Conservation (phyloP, 2,113 vertebrate species). For the Sorex fumeus region DNA sequence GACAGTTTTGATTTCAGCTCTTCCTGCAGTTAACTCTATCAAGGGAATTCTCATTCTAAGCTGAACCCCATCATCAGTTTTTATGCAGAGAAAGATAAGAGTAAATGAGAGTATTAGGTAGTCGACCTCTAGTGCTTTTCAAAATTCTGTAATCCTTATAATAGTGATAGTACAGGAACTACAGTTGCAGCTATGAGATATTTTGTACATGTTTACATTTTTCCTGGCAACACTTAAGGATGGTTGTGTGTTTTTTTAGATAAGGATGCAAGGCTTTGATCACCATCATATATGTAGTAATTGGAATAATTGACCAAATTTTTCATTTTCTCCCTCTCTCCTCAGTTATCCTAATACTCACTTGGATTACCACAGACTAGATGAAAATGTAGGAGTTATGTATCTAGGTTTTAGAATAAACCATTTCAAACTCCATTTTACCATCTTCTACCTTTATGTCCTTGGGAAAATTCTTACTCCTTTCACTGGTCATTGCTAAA, state of each 20-base stretch:
- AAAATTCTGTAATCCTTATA: background rate
- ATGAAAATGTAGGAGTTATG: background rate
- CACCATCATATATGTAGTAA: background rate
- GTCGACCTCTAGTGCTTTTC: background rate
- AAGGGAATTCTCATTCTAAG: background rate
- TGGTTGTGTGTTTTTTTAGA: background rate
- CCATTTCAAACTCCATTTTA: background rate
- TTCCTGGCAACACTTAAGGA: background rate
- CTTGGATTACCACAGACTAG: background rate
- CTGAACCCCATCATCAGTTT: background rate
- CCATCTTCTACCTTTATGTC: background rate
- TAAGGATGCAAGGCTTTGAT: background rate
- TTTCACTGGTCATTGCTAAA: background rate
- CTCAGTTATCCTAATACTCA: background rate
- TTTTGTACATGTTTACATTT: background rate
- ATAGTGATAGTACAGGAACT: background rate
- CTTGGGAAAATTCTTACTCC: background rate
- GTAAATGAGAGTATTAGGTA: background rate
- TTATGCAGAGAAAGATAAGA: background rate
- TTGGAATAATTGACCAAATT: background rate
- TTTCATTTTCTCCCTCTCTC: rapidly evolving
- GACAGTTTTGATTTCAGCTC: background rate
- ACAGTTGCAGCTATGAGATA: background rate
- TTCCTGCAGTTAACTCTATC: background rate
- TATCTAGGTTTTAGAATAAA: background rate